phyloP scores from a whole-genome alignment of 2,888 invertebrate species.

The Melipona beecheii region DNA sequence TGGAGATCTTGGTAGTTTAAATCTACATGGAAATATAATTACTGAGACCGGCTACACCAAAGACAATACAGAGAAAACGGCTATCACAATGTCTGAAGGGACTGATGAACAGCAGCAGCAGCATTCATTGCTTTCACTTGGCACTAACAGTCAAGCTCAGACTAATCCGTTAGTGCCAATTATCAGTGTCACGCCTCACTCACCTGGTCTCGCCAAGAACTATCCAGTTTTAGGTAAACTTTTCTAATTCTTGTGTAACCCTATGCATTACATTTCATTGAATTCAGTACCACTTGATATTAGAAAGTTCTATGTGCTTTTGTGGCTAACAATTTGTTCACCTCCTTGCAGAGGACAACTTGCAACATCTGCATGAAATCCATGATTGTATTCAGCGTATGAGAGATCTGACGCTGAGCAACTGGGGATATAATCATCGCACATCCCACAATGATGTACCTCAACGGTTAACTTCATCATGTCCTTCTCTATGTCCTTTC shows the following conservation, averaged over 20 bases:
- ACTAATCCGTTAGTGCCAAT: slow-evolving; percentile 89
- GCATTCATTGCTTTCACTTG: slow-evolving; percentile 71
- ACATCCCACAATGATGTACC: slow-evolving; percentile 77
- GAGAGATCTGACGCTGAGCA: slow-evolving; percentile 87
- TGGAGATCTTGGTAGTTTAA: slow-evolving; percentile 73
- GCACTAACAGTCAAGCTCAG: slow-evolving; percentile 75
- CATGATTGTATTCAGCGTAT: slow-evolving; percentile 92
- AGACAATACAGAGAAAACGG: slow-evolving; percentile 77
- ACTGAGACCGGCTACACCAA: slow-evolving; percentile 78
- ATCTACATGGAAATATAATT: slow-evolving; percentile 73
- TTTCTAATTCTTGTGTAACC: not conserved
- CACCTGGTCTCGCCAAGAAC: slow-evolving; percentile 90
- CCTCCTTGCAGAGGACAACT: slow-evolving; percentile 87
- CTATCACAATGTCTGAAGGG: slow-evolving; percentile 75
- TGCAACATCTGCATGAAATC: slow-evolving; percentile 90
- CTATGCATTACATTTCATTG: slow-evolving; percentile 11
- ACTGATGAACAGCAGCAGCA: slow-evolving; percentile 74
- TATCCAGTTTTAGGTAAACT: slow-evolving; percentile 87
- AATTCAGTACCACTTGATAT: slow-evolving; percentile 15
- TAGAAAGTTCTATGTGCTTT: slow-evolving; percentile 35
- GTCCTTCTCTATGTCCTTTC: slow-evolving; percentile 87
- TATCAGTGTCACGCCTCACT: slow-evolving; percentile 95
- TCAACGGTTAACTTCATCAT: slow-evolving; percentile 89
- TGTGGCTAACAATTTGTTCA: slow-evolving; percentile 50
- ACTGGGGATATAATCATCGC: slow-evolving; percentile 76